These are phyloP conservation scores for Capromys pilorides DNA, from an alignment of 2,797 vertebrate genomes.

Conservation along the genomic window DNA sequence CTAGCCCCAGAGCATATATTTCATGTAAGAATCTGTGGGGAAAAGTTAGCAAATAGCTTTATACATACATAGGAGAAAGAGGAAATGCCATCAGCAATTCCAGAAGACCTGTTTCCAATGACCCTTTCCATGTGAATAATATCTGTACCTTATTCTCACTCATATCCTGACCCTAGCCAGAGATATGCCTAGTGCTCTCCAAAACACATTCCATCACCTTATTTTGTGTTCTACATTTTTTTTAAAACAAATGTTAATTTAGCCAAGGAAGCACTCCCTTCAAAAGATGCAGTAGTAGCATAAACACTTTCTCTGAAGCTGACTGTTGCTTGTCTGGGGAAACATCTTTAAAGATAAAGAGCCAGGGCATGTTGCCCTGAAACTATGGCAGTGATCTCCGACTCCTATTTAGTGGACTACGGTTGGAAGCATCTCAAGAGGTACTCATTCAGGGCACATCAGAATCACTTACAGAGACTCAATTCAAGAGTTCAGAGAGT, in stretches of 20 bases:
- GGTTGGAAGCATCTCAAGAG: not conserved
- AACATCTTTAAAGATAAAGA: not conserved
- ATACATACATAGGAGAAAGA: not conserved
- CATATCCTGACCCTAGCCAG: not conserved
- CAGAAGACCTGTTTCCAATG: not conserved
- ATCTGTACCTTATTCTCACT: not conserved
- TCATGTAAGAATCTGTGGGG: not conserved
- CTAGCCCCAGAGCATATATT: not conserved
- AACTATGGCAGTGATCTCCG: not conserved
- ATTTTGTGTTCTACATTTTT: not conserved
- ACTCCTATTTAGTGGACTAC: not conserved
- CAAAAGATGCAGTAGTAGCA: not conserved
- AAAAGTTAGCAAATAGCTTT: not conserved
- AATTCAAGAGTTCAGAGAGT: not conserved
- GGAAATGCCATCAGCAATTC: not conserved
- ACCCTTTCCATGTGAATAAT: too few species aligned
- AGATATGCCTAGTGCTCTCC: not conserved
- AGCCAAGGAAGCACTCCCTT: not conserved
- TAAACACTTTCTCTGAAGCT: conserved; percentile 22
- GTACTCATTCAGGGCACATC: not conserved
- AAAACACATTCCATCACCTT: not conserved
- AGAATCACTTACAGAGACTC: not conserved
- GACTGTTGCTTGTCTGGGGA: not conserved
- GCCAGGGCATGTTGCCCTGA: not conserved
- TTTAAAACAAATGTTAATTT: not conserved